Percentiles rank a stretch among this genome's conserved stretches.
phyloP scores from a whole-genome alignment of 2,113 vertebrate species.

The Vulpes ferrilata region DNA sequence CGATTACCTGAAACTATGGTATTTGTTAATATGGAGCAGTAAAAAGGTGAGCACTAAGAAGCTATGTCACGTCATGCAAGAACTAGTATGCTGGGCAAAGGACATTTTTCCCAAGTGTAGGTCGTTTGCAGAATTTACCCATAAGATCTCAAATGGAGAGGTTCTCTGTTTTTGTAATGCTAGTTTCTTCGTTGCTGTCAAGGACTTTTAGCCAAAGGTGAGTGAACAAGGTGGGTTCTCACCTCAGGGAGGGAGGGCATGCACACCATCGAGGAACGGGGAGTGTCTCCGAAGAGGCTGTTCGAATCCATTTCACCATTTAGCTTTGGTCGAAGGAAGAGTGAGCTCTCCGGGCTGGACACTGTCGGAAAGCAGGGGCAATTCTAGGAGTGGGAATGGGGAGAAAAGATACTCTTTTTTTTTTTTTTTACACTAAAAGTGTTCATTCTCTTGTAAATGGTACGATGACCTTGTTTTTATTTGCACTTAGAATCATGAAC shows the following conservation, averaged over 20 bases:
- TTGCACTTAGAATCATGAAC: not conserved
- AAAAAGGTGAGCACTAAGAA: not conserved
- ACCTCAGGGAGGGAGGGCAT: not conserved
- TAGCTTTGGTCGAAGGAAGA: not conserved
- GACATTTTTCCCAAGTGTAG: not conserved
- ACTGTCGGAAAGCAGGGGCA: not conserved
- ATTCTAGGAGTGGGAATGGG: not conserved
- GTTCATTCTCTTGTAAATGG: not conserved
- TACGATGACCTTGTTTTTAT: not conserved
- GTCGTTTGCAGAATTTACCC: not conserved
- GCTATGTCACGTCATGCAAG: not conserved
- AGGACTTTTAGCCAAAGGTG: not conserved
- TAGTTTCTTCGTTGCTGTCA: not conserved
- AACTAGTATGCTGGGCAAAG: not conserved
- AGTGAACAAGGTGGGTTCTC: not conserved
- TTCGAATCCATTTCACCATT: not conserved
- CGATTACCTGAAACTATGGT: not conserved
- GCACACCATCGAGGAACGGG: not conserved
- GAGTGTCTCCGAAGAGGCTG: not conserved
- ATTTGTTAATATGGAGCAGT: not conserved
- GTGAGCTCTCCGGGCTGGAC: rapidly evolving
- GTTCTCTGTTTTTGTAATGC: not conserved
- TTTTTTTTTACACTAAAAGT: not conserved
- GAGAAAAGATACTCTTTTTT: not conserved
- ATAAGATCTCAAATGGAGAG: not conserved